Conservation (phyloP, 2,797 vertebrate species). For the Naso thynnoides region DNA sequence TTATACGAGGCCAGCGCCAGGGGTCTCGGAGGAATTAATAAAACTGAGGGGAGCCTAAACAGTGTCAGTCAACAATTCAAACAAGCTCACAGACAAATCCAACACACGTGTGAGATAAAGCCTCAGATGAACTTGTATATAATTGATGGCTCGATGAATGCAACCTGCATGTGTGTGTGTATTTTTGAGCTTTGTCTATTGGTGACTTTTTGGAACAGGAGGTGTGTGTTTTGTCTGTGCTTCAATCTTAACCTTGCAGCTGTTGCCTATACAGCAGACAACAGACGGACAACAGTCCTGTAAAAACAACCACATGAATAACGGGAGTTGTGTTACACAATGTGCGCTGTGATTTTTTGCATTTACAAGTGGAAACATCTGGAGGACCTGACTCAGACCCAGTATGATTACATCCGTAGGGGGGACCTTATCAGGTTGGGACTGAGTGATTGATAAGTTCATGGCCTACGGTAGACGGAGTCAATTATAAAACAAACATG, state of each 20-base stretch:
- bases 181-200: slow-evolving; percentile 12
- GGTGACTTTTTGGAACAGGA: slow-evolving; percentile 27
- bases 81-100: slow-evolving; percentile 47
- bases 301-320: slow-evolving; percentile 33
- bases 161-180: slow-evolving; percentile 6
- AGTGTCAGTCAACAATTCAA: slow-evolving; percentile 63
- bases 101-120: slow-evolving; percentile 39
- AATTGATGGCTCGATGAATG: not conserved
- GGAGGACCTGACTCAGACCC: not conserved
- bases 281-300: slow-evolving; percentile 30
- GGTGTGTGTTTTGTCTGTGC: slow-evolving; percentile 57
- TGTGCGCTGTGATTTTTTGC: too few species aligned
- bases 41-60: slow-evolving; percentile 58
- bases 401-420: not conserved
- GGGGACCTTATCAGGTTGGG: too few species aligned
- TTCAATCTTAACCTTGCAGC: slow-evolving; percentile 43
- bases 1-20: slow-evolving; percentile 40
- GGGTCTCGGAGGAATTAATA: slow-evolving; percentile 40
- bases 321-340: too few species aligned
- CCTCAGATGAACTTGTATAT: slow-evolving; percentile 1
- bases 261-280: slow-evolving; percentile 48
- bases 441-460: too few species aligned
- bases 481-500: too few species aligned
- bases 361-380: slow-evolving; percentile 29
- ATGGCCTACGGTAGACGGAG: too few species aligned